phyloP scores from a whole-genome alignment of 2,888 invertebrate genomes.

The Polyommatus iphigenia region DNA sequence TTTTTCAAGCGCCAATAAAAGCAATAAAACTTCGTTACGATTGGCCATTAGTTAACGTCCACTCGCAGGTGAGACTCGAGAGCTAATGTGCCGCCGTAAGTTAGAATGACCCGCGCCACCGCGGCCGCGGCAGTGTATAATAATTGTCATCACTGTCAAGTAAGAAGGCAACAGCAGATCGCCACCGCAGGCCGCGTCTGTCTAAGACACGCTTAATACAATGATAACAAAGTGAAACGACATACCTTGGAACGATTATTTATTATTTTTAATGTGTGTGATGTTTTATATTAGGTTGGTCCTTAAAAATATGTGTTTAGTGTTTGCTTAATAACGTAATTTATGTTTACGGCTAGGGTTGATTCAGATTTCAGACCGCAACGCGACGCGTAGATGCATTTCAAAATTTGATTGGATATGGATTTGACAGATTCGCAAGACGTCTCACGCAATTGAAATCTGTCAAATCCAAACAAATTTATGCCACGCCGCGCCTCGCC shows the following conservation, averaged over 20 bases:
- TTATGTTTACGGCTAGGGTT: background rate
- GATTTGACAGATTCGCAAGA: too few species aligned
- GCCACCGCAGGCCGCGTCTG: background rate
- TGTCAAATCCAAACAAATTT: too few species aligned
- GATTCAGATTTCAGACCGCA: too few species aligned
- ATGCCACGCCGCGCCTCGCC: too few species aligned
- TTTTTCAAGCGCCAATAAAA: background rate
- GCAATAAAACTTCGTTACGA: constrained; percentile 8
- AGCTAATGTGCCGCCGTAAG: constrained; percentile 4
- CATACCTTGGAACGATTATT: background rate
- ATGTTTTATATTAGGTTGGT: background rate
- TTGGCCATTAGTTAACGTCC: constrained; percentile 8
- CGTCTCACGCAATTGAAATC: too few species aligned
- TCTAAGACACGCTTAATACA: background rate
- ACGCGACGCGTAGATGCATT: too few species aligned
- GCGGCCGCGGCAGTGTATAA: background rate
- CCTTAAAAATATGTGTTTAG: background rate
- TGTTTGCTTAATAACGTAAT: background rate
- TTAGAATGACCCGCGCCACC: constrained; percentile 3
- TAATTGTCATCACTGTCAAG: constrained; percentile 8
- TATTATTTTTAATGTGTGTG: background rate
- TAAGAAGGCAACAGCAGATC: constrained; percentile 8
- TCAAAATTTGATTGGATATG: too few species aligned
- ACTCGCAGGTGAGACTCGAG: background rate
- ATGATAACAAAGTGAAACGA: background rate